Evolutionary conservation across 2,113 vertebrate species (phyloP).

Genomic region (Takifugu bimaculatus): DNA sequence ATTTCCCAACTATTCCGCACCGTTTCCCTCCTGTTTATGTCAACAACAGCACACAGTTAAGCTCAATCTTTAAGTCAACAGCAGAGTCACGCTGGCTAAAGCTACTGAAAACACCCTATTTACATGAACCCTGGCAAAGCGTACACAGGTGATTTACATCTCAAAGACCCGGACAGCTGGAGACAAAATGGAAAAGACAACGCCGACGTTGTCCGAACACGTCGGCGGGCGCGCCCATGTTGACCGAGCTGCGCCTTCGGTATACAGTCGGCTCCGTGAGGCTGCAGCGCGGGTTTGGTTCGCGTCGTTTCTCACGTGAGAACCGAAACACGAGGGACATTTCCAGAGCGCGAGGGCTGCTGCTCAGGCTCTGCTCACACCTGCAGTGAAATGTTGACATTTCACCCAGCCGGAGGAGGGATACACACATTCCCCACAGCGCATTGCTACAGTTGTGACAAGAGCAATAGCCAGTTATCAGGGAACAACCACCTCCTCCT

Average conservation of each 20-base stretch:
- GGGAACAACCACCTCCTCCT: not conserved
- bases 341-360: slow-evolving; percentile 5
- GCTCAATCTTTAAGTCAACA: too few relatives aligned
- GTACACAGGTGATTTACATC: not conserved
- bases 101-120: not conserved
- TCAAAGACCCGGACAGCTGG: not conserved
- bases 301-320: not conserved
- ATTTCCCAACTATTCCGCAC: too few relatives aligned
- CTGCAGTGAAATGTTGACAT: slow-evolving; percentile 45
- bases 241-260: slow-evolving; percentile 23
- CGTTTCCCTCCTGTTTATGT: too few relatives aligned
- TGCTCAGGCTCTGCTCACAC: slow-evolving; percentile 48
- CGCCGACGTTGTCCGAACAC: not conserved
- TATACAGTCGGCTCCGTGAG: not conserved
- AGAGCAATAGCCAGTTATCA: slow-evolving; percentile 16
- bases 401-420: slow-evolving; percentile 34
- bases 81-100: too few relatives aligned
- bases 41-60: too few relatives aligned
- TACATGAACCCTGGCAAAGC: not conserved
- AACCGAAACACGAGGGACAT: slow-evolving; percentile 18
- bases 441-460: slow-evolving; percentile 20
- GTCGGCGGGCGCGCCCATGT: slow-evolving; percentile 15
- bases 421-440: slow-evolving; percentile 14
- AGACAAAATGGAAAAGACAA: not conserved
- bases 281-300: not conserved